Base-by-base conservation (phyloP, 2,113 vertebrate species). In the Mellivora capensis region DNA sequence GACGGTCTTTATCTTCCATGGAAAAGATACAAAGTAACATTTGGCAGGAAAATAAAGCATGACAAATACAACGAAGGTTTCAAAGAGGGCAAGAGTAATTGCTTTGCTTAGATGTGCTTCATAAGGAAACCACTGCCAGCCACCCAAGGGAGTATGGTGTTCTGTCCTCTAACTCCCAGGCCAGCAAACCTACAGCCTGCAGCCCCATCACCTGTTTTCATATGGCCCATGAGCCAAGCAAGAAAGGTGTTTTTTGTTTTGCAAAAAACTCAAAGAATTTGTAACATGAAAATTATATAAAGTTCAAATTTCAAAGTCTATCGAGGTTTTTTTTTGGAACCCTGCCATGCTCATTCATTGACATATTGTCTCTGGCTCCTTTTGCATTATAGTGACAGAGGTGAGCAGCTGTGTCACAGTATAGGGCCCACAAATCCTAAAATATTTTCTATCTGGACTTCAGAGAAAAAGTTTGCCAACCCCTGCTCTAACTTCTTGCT, bases 61-160 rank as follows among this genome's bases (percentile, higher is more conserved):
- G 62, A 42, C 44, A 80, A 42, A 14, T 4, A 15, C 14, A 25
- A 27, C 6, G 21, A 80, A 90, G 44, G 9, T 82, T 62, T 82
- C 61, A 79, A 20, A 83, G 14, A 61, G 13, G 61, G 23, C 69
- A 80, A 52, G 52, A 69, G 61, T 9, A 15, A 44, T 25, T 25
- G n/a, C 34, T 37, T 57, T 62, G 15, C 59, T 85, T 52, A 69
- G 29, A 72, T 3, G 4, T 42, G 21, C 34, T 72, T 90, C 61
- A 25, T 0, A 14, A 62, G 31, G 47, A 80, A 91, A 31, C 2
- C 29, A 37, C 42, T 1, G 31, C 20, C 2, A 9, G 12, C 54
- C 52, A 34, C 25, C 37, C 42, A 4, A n/a, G 13, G 5, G 0
- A 74, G 3, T 7, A 1, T 0, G 7, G 10, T 3, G 9, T n/a